Evolutionary conservation across 2,113 vertebrate species (phyloP), one percentile per base, ranked within the genome.

Genomic region (Petromus typicus): DNA sequence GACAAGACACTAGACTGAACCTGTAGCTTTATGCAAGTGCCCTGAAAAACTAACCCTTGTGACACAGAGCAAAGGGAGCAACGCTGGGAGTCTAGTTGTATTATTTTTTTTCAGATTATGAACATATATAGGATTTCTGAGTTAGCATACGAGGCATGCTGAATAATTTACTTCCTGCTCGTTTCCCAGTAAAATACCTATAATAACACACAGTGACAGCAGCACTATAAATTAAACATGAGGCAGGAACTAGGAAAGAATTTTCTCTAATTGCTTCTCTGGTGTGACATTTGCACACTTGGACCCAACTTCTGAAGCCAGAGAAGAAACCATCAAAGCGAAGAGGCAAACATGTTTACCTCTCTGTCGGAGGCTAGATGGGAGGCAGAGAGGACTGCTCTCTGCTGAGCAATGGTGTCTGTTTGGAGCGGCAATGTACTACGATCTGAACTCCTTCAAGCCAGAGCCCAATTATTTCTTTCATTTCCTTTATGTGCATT

Each of bases 121-220:
- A 45, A 90, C 84, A 37, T 90, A 75, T 51, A 22, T 88, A 27
- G 18, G 17, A 81, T 75, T 89, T 90, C 37, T 56, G 67, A 25
- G 20, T 78, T 91, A 66, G 56, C 54, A 51, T 34, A 43, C 1
- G 54, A 71, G 9, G 17, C 34, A 89, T 34, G 1, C 30, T 82
- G 86, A 83, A 54, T 93, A 61, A 20, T 86, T 80, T 37, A 12
- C 18, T 4, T 85, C 16, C n/a, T 90, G 30, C 57, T 67, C 73
- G 48, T 12, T 83, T 89, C 13, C 25, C 7, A 45, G 83, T 75
- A 48, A 94, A 78, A 54, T 56, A 61, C 7, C 3, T 25, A 81
- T 25, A 80, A 83, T 48, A 51, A 71, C n/a, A 45, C 11, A 40
- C 43, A 86, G 12, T 37, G 56, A 32, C 81, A 63, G 16, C 6